Conservation (phyloP, 2,113 vertebrate species). For the Neodon shergylaensis region DNA sequence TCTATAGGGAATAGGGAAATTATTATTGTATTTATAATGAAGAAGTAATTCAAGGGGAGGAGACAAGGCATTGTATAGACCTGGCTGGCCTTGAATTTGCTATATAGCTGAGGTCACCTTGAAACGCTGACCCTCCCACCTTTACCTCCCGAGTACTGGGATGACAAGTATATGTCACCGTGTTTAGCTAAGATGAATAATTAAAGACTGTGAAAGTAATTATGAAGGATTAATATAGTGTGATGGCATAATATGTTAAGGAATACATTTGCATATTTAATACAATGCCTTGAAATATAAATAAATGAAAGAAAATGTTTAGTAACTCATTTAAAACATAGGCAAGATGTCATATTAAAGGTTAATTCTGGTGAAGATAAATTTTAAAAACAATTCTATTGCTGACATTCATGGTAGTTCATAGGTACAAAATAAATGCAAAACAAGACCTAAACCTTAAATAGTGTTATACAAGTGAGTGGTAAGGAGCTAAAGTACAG, state of each 20-base stretch:
- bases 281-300: not conserved
- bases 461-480: not conserved
- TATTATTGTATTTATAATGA: not conserved
- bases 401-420: not conserved
- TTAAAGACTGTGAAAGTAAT: not conserved
- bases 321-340: conserved; percentile 27
- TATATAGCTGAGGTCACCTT: not conserved
- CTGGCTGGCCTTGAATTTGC: not conserved
- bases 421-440: not conserved
- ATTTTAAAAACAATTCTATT: not conserved
- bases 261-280: conserved; percentile 23
- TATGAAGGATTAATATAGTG: not conserved
- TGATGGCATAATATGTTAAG: not conserved
- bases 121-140: too few species aligned
- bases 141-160: not conserved
- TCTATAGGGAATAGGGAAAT: not conserved
- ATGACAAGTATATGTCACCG: not conserved
- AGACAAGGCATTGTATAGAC: not conserved
- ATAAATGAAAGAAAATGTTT: conserved; percentile 22
- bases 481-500: not conserved
- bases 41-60: not conserved
- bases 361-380: conserved; percentile 25
- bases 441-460: not conserved
- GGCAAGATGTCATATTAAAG: not conserved
- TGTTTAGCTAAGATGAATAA: not conserved